phyloP scores from a whole-genome alignment of 2,888 invertebrate genomes.

The Xestia c-nigrum region DNA sequence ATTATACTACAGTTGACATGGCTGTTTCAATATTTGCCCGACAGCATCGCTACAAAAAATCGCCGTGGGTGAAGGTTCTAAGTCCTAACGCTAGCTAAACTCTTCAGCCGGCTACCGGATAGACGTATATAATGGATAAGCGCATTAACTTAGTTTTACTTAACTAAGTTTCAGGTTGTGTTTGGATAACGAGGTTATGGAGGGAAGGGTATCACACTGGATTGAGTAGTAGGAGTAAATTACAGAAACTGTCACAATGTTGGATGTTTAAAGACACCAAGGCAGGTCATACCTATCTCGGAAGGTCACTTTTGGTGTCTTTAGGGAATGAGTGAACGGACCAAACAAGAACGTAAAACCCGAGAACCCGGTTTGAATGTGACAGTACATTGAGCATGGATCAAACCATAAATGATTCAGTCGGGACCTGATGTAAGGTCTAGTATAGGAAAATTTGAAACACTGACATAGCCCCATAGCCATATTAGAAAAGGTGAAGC shows the following conservation, averaged over 20 bases:
- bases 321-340: background rate
- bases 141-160: background rate
- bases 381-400: background rate
- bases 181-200: background rate
- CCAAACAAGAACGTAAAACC: background rate
- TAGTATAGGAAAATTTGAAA: background rate
- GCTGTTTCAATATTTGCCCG: background rate
- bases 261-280: background rate
- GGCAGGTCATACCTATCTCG: background rate
- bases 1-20: too few relatives aligned
- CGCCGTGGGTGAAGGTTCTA: background rate
- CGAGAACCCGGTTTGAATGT: background rate
- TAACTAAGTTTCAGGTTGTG: background rate
- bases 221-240: background rate
- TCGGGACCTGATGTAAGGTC: background rate
- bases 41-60: background rate
- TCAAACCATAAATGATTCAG: background rate
- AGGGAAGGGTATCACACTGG: background rate
- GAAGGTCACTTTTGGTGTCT: background rate
- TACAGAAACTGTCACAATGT: background rate
- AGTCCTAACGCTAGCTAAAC: background rate
- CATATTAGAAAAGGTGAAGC: background rate
- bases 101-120: constrained; percentile 1
- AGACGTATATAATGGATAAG: background rate
- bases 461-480: background rate